phyloP scores from a whole-genome alignment of 2,113 vertebrate species.

The Pelobates fuscus region DNA sequence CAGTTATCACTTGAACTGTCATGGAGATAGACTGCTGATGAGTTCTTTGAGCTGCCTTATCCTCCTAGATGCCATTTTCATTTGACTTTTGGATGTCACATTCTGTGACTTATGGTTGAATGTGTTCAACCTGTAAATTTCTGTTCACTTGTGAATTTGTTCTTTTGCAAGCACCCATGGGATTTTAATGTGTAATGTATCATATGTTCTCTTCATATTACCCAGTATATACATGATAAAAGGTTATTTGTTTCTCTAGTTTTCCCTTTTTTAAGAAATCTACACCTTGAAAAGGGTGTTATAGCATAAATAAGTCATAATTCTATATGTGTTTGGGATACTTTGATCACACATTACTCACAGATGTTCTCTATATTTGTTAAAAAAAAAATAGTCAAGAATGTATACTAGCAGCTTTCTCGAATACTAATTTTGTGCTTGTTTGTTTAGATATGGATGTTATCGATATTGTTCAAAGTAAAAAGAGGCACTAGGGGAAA shows the following conservation, averaged over 20 bases:
- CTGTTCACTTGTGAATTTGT: slow-evolving; percentile 12
- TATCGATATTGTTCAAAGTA: no score
- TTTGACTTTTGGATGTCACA: slow-evolving; percentile 36
- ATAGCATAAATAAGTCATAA: background rate
- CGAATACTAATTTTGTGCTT: no score
- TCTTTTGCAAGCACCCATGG: slow-evolving; percentile 21
- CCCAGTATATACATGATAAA: slow-evolving; percentile 32
- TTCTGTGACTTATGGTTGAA: slow-evolving; percentile 43
- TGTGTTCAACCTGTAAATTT: slow-evolving; percentile 31
- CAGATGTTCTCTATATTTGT: no score
- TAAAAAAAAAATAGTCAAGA: no score
- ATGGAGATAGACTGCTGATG: slow-evolving; percentile 51
- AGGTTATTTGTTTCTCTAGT: background rate
- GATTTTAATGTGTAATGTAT: slow-evolving; percentile 32
- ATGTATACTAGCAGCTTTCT: no score
- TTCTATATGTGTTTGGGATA: background rate
- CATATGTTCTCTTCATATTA: slow-evolving; percentile 21
- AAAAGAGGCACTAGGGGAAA: no score
- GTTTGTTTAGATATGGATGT: no score
- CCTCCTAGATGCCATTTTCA: slow-evolving; percentile 49
- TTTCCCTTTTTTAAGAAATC: background rate
- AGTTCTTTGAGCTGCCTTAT: slow-evolving; percentile 42
- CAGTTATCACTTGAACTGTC: slow-evolving; percentile 53
- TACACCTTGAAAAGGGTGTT: background rate
- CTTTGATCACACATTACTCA: background rate